Base-by-base conservation (phyloP, 2,888 invertebrate genomes). In the Drosophila paramelanica region DNA sequence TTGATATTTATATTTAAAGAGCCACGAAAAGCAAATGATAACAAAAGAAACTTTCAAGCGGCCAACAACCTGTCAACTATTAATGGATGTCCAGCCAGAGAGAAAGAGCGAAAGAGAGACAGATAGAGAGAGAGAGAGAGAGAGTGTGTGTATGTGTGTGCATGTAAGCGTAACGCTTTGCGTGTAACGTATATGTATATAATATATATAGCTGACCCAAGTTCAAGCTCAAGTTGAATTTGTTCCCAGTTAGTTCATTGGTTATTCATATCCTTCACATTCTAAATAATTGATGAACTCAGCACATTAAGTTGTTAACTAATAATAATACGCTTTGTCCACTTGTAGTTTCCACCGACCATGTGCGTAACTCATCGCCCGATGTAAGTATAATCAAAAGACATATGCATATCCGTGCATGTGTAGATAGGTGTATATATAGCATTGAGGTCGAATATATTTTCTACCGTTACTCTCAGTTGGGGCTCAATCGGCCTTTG, bases 301-400 rank as follows among this genome's bases (percentile, higher is more conserved):
- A 23, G 25, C 55, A 60, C 57, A 20, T 58, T 55, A 59, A 69
- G 49, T 68, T 57, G 39, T 38, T 65, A 59, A 57, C 89, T 87
- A 84, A 84, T 77, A 84, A 84, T 77, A 84, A 84, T 84, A 75
- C 71, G 64, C 57, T 64, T 62, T 59, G 25, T 57, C 25, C 27
- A 70, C 49, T 67, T 55, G 4, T 81, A 89, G 89, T 81, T 79
- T 79, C 89, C 82, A 87, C 69, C 80, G 91, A 90, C 81, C 87
- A 82, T 76, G 79, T 89, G 75, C 89, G 89, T 27, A 90, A 83
- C 77, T 90, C 90, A 62, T 87, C 87, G 50, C 90, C 90, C 58
- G 91, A 91, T 56, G 90, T 90, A 87, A 90, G 90, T 80, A 65
- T n/a, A 57, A 14, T 50, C 17, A 52, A 57, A 20, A 53, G 14